These are phyloP conservation scores for Popillia japonica DNA, from an alignment of 1,140 invertebrate genomes.

Conservation along the genomic window DNA sequence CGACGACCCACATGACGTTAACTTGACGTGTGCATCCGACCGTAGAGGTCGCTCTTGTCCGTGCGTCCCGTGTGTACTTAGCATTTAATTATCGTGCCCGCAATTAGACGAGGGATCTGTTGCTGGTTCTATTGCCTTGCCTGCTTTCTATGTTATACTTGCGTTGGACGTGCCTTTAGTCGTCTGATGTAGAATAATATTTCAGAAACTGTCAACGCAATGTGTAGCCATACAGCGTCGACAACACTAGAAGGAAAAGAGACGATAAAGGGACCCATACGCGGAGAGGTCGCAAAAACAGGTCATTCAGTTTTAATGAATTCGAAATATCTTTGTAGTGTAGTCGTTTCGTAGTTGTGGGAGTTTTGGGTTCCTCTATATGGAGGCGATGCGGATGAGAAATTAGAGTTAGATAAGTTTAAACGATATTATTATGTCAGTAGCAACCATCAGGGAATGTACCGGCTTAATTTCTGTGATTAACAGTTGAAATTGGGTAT, in stretches of 20 bases:
- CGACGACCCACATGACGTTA: constrained; percentile 48
- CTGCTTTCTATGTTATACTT: constrained; percentile 29
- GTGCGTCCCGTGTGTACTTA: constrained; percentile 48
- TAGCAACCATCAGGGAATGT: not conserved
- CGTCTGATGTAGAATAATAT: constrained; percentile 38
- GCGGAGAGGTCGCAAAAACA: constrained; percentile 8
- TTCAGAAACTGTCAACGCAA: constrained; percentile 42
- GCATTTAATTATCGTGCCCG: constrained; percentile 51
- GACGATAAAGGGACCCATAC: not conserved
- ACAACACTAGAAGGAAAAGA: not conserved
- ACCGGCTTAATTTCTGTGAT: constrained; percentile 2
- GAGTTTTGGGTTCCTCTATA: constrained; percentile 1
- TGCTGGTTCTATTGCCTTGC: constrained; percentile 16
- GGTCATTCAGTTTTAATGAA: constrained; percentile 22
- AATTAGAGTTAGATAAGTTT: constrained; percentile 26
- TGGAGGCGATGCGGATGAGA: not conserved
- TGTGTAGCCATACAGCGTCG: not conserved
- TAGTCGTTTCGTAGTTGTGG: not conserved
- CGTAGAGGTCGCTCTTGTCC: constrained; percentile 42
- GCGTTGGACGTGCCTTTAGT: constrained; percentile 4
- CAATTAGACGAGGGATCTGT: constrained; percentile 46
- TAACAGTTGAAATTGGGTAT: constrained; percentile 24
- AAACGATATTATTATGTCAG: constrained; percentile 19
- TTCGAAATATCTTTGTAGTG: constrained; percentile 31
- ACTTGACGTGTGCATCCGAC: constrained; percentile 44